A percentile compares a stretch with the other conserved stretches of the same genome.
These are phyloP conservation scores for Xestobium rufovillosum DNA, from an alignment of 2,888 invertebrate genomes.

Conservation along the genomic window DNA sequence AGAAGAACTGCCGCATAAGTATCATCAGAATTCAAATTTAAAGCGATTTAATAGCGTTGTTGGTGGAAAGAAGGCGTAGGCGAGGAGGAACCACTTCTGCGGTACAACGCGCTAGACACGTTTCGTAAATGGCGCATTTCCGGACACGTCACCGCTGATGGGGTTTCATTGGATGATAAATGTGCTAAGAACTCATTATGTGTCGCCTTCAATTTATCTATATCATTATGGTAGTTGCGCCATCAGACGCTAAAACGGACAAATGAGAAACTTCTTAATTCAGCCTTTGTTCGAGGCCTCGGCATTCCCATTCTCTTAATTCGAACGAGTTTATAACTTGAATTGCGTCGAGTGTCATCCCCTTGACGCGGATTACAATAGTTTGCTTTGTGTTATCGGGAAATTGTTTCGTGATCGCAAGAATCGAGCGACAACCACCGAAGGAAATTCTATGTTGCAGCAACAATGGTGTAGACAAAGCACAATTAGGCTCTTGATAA, in stretches of 20 bases:
- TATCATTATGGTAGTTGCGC: neutral
- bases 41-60: constrained; percentile 1
- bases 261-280: constrained; percentile 1
- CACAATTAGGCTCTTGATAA: too few relatives aligned
- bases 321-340: constrained; percentile 1
- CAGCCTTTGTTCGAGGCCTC: neutral
- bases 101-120: constrained; percentile 38
- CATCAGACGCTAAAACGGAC: neutral
- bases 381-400: too few relatives aligned
- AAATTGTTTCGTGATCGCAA: too few relatives aligned
- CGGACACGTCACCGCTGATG: constrained; percentile 38
- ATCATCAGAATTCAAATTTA: constrained; percentile 1
- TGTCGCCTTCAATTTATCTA: constrained; percentile 18
- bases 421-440: too few relatives aligned
- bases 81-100: neutral
- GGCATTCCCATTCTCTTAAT: neutral
- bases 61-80: neutral
- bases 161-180: constrained; percentile 41
- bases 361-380: neutral
- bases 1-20: neutral
- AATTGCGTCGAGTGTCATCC: neutral
- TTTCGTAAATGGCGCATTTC: constrained; percentile 40
- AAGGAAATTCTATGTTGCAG: too few relatives aligned
- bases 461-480: too few relatives aligned
- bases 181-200: constrained; percentile 38